These are phyloP conservation scores for Troides oblongomaculatus DNA, from an alignment of 2,888 invertebrate species.

Conservation along the genomic window DNA sequence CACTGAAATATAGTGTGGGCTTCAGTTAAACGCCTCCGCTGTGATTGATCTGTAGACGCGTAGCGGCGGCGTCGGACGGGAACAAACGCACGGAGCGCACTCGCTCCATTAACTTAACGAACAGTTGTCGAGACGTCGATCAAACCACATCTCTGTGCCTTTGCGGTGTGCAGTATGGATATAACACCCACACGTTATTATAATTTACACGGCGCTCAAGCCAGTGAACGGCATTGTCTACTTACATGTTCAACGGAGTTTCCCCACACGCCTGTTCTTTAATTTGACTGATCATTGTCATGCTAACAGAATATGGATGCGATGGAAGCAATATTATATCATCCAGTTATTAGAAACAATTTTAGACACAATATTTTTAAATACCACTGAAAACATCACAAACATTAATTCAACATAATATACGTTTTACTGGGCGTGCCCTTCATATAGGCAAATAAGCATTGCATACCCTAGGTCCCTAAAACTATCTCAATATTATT, in stretches of 20 bases:
- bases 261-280: not conserved
- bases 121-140: conserved; percentile 78
- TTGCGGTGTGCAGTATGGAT: conserved; percentile 64
- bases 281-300: conserved; percentile 1
- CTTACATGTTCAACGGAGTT: not conserved
- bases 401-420: no score
- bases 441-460: no score
- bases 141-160: conserved; percentile 71
- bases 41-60: conserved; percentile 41
- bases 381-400: no score
- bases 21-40: conserved; percentile 45
- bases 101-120: conserved; percentile 77
- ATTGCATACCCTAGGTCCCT: no score
- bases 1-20: conserved; percentile 40
- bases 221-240: not conserved
- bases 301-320: not conserved
- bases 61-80: conserved; percentile 46
- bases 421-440: no score
- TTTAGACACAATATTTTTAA: not conserved
- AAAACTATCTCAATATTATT: no score
- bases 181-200: conserved; percentile 68
- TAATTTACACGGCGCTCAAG: conserved; percentile 42
- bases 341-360: not conserved
- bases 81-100: conserved; percentile 61
- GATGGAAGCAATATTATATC: not conserved